Conservation (phyloP, 2,888 invertebrate genomes). For the Dione juno region DNA sequence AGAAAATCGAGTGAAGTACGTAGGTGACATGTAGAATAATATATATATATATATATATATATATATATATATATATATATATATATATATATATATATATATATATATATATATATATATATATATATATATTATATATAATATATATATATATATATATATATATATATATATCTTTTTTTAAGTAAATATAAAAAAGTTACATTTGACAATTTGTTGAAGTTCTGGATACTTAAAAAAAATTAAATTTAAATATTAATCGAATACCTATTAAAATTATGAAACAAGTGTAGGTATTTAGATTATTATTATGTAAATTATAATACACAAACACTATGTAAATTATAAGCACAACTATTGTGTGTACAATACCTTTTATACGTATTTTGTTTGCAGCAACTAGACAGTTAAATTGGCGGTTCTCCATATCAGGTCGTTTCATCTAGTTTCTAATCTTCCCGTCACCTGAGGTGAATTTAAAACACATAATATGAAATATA, state of each 20-base stretch:
- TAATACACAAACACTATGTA: too few species aligned
- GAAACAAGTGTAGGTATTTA: neutral
- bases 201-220: too few species aligned
- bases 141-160: too few species aligned
- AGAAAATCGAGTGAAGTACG: neutral
- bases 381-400: constrained; percentile 23
- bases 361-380: constrained; percentile 1
- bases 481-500: constrained; percentile 12
- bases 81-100: too few species aligned
- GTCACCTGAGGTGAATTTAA: constrained; percentile 55
- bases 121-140: too few species aligned
- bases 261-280: neutral
- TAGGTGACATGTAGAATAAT: neutral
- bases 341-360: neutral
- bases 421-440: constrained; percentile 49
- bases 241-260: neutral
- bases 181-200: too few species aligned
- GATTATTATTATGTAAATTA: neutral
- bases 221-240: too few species aligned
- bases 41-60: too few species aligned
- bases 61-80: too few species aligned
- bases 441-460: constrained; percentile 50
- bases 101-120: too few species aligned
- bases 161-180: too few species aligned
- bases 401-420: constrained; percentile 47